These are phyloP conservation scores for Ophioninae sp. DNA, from an alignment of 2,888 invertebrate genomes.

Conservation along the genomic window DNA sequence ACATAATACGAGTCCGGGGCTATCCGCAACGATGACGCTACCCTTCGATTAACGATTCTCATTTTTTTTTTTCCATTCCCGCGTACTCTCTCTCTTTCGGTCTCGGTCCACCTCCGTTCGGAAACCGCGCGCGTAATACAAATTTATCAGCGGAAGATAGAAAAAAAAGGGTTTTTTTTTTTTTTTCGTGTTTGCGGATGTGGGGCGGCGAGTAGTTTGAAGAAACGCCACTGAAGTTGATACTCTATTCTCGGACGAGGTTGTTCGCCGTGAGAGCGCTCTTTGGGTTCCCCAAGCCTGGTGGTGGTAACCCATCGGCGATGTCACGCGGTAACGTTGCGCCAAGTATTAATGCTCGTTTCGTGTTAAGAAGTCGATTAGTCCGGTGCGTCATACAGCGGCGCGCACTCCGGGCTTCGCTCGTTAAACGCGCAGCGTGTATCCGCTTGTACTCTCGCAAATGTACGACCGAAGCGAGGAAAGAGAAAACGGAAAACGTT, in stretches of 20 bases:
- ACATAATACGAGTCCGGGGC: constrained; percentile 51
- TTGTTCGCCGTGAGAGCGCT: background rate
- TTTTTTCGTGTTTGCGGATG: background rate
- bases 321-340: constrained; percentile 59
- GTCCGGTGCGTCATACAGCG: constrained; percentile 68
- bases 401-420: constrained; percentile 60
- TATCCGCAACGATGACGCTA: constrained; percentile 29
- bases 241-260: constrained; percentile 53
- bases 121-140: background rate
- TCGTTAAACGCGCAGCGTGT: constrained; percentile 59
- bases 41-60: constrained; percentile 57
- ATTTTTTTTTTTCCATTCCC: constrained; percentile 19
- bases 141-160: background rate
- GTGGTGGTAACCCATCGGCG: constrained; percentile 32
- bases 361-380: constrained; percentile 79
- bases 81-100: background rate
- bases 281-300: background rate
- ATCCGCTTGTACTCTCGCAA: constrained; percentile 27
- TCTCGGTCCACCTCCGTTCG: background rate
- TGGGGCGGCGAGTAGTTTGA: background rate
- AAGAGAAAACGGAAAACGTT: constrained; percentile 13
- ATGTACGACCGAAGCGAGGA: background rate
- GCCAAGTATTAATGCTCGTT: constrained; percentile 76
- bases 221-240: background rate
- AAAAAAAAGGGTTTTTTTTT: background rate